These are phyloP conservation scores for Malaclemys terrapin DNA, from an alignment of 2,113 vertebrate species.

Conservation along the genomic window DNA sequence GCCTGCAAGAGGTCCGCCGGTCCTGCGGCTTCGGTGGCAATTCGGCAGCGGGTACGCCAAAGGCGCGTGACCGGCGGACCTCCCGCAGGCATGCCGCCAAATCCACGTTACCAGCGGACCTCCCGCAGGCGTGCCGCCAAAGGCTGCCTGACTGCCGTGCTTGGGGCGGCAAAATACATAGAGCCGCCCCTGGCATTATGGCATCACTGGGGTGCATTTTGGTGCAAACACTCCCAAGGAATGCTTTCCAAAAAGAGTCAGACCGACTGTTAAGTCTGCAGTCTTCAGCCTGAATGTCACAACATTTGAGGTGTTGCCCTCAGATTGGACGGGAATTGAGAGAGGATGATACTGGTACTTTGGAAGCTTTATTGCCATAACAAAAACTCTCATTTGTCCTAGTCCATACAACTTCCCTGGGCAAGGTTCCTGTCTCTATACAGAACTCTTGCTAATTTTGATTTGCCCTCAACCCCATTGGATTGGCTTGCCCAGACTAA, in stretches of 20 bases:
- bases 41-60: too few relatives aligned
- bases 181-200: too few relatives aligned
- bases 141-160: too few relatives aligned
- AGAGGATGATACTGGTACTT: not conserved
- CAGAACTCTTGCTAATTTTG: not conserved
- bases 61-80: too few relatives aligned
- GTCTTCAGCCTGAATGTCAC: not conserved
- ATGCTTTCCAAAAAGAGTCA: not conserved
- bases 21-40: too few relatives aligned
- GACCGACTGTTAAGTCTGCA: not conserved
- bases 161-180: too few relatives aligned
- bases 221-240: not conserved
- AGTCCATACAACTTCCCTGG: not conserved
- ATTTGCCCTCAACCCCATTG: not conserved
- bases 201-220: not conserved
- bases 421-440: not conserved
- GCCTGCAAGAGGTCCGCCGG: too few relatives aligned
- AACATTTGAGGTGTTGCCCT: not conserved
- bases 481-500: not conserved
- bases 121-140: too few relatives aligned
- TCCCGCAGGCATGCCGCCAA: too few relatives aligned
- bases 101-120: too few relatives aligned
- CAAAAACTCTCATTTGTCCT: not conserved
- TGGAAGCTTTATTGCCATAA: not conserved
- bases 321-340: not conserved